These are phyloP conservation scores for Acrocera orbiculus DNA, from an alignment of 2,888 invertebrate species.

Conservation along the genomic window DNA sequence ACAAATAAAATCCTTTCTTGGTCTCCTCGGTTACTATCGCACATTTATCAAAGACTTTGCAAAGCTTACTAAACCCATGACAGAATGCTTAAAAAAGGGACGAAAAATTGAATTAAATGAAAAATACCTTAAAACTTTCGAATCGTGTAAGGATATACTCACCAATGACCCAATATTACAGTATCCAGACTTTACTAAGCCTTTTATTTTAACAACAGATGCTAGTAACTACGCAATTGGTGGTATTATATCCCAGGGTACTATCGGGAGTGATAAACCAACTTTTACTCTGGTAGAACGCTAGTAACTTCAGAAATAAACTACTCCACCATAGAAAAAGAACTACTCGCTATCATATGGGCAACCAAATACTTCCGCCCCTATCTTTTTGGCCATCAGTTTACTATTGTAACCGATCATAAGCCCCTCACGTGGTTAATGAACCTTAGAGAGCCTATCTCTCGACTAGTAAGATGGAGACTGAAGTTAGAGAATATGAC, in stretches of 20 bases:
- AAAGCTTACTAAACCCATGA: constrained; percentile 4
- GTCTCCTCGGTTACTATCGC: constrained; percentile 11
- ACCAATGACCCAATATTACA: constrained; percentile 1
- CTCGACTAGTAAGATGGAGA: constrained; percentile 6
- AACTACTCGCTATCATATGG: constrained; percentile 6
- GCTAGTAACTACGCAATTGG: constrained; percentile 1
- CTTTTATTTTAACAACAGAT: not conserved
- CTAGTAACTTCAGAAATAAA: constrained; percentile 5
- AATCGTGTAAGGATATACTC: constrained; percentile 1
- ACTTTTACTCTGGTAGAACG: constrained; percentile 4
- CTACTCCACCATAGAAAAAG: constrained; percentile 7
- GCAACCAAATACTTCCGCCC: constrained; percentile 5
- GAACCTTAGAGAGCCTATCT: constrained; percentile 8
- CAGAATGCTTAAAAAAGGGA: constrained; percentile 7
- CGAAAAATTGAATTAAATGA: too few relatives aligned
- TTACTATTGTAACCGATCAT: constrained; percentile 6
- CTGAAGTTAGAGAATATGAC: constrained; percentile 6
- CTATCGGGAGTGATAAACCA: too few relatives aligned
- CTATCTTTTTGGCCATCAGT: constrained; percentile 7
- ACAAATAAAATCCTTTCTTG: constrained; percentile 7
- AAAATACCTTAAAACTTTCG: constrained; percentile 1
- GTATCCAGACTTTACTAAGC: constrained; percentile 5
- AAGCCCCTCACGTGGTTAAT: constrained; percentile 9
- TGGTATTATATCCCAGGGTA: constrained; percentile 1
- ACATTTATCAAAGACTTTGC: constrained; percentile 6